Percentiles rank a stretch among this genome's conserved stretches.
Evolutionary conservation across 2,888 invertebrate species (phyloP).

Genomic region (Cosmopolites sordidus): DNA sequence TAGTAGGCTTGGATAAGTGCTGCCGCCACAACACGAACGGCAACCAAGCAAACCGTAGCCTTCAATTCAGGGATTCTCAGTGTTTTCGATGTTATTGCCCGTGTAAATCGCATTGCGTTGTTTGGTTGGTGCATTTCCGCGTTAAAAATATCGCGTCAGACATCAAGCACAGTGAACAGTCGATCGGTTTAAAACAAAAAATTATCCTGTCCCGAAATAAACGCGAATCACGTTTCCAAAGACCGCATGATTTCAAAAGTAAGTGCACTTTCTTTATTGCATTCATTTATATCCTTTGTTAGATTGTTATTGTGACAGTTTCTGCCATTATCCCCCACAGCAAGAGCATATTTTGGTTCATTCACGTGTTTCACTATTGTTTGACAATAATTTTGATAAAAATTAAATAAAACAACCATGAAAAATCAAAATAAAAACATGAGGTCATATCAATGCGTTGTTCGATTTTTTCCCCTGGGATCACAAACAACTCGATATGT

Average conservation of each 20-base stretch:
- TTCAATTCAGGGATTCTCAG: slow-evolving; percentile 12
- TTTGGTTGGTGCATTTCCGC: slow-evolving; percentile 7
- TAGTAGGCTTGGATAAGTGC: slow-evolving; percentile 16
- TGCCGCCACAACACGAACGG: slow-evolving; percentile 12
- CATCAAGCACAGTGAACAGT: not conserved
- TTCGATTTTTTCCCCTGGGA: slow-evolving; percentile 12
- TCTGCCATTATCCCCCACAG: slow-evolving; percentile 7
- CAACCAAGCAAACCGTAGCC: not conserved
- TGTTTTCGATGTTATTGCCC: slow-evolving; percentile 14
- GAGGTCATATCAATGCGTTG: slow-evolving; percentile 10
- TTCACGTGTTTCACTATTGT: slow-evolving; percentile 2
- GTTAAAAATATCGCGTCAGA: not conserved
- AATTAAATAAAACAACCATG: no score
- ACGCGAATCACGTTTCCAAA: not conserved
- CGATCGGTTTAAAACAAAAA: not conserved
- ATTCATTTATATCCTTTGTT: slow-evolving; percentile 13
- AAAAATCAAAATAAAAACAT: slow-evolving; percentile 9
- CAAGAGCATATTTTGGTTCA: not conserved
- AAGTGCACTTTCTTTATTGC: slow-evolving; percentile 10
- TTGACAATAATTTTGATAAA: no score
- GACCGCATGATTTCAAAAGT: slow-evolving; percentile 23
- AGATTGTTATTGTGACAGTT: not conserved
- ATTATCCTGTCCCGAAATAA: not conserved
- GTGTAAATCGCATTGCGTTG: slow-evolving; percentile 6
- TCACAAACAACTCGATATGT: slow-evolving; percentile 3